Evolutionary conservation across 2,797 vertebrate genomes (phyloP).

Genomic region (Otus scops): DNA sequence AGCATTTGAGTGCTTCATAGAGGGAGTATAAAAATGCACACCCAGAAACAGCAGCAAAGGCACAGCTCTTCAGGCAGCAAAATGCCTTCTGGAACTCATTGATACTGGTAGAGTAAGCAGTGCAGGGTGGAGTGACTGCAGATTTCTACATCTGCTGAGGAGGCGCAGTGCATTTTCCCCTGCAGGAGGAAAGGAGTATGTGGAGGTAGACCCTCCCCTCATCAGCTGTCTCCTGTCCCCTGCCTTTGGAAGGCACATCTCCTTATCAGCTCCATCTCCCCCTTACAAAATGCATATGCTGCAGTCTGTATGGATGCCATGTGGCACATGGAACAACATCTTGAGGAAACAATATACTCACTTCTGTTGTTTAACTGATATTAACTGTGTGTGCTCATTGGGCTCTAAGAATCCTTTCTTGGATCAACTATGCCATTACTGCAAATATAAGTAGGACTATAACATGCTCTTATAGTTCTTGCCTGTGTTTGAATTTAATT

Average conservation of each 20-base stretch:
- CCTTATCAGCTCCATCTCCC: not conserved
- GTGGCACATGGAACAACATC: not conserved
- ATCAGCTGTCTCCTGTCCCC: not conserved
- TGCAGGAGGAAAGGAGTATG: fast-evolving
- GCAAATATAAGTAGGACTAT: not conserved
- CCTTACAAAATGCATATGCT: not conserved
- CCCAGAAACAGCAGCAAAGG: not conserved
- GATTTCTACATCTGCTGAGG: not conserved
- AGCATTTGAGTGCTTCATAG: not conserved
- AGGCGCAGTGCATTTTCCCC: not conserved
- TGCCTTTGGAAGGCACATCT: not conserved
- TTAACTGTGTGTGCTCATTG: not conserved
- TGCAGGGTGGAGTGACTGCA: not conserved
- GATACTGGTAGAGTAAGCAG: not conserved
- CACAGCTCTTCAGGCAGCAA: not conserved
- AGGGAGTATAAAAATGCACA: not conserved
- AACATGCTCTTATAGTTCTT: not conserved
- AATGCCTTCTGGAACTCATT: not conserved
- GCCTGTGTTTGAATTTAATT: not conserved
- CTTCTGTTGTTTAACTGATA: not conserved
- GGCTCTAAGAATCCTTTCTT: not conserved
- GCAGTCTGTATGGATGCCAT: not conserved
- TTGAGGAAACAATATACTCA: not conserved
- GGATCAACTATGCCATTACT: not conserved
- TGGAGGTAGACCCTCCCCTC: not conserved